Percentiles rank a stretch among this genome's conserved stretches.
These are phyloP conservation scores for Isaurus tuberculatus DNA, from an alignment of 92 coral and sea anemone genomes.

Conservation along the genomic window DNA sequence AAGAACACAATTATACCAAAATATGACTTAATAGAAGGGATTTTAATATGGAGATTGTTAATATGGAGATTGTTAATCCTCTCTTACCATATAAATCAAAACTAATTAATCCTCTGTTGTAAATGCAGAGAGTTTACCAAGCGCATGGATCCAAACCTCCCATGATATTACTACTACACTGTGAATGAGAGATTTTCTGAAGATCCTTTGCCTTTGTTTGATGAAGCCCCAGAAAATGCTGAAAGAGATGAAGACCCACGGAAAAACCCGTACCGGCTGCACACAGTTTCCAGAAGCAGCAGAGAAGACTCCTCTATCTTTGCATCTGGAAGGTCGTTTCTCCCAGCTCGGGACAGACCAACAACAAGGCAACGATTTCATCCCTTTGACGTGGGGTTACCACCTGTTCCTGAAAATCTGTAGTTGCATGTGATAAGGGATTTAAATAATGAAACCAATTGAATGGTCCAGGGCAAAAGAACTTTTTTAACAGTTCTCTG, in stretches of 20 bases:
- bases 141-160: slow-evolving; percentile 51
- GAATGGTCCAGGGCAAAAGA: not conserved
- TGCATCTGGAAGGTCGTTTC: slow-evolving; percentile 39
- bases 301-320: slow-evolving; percentile 42
- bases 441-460: slow-evolving; percentile 1
- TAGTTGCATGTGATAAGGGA: slow-evolving; percentile 13
- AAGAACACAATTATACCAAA: slow-evolving; percentile 2
- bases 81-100: slow-evolving; percentile 2
- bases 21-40: not conserved
- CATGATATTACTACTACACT: slow-evolving; percentile 19
- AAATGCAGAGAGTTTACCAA: slow-evolving; percentile 39
- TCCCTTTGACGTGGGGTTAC: slow-evolving; percentile 39
- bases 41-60: slow-evolving; percentile 3
- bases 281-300: not conserved
- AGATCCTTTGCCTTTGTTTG: slow-evolving; percentile 41
- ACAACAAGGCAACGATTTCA: slow-evolving; percentile 38
- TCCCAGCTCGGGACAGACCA: slow-evolving; percentile 37
- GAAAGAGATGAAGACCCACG: slow-evolving; percentile 14
- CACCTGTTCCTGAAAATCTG: slow-evolving; percentile 29
- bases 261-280: slow-evolving; percentile 36
- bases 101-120: slow-evolving; percentile 3
- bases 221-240: slow-evolving; percentile 20
- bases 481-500: not conserved
- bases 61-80: slow-evolving; percentile 2
- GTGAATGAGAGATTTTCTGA: slow-evolving; percentile 43